Evolutionary conservation across 2,797 vertebrate species (phyloP).

Genomic region (Gadopsis marmoratus): DNA sequence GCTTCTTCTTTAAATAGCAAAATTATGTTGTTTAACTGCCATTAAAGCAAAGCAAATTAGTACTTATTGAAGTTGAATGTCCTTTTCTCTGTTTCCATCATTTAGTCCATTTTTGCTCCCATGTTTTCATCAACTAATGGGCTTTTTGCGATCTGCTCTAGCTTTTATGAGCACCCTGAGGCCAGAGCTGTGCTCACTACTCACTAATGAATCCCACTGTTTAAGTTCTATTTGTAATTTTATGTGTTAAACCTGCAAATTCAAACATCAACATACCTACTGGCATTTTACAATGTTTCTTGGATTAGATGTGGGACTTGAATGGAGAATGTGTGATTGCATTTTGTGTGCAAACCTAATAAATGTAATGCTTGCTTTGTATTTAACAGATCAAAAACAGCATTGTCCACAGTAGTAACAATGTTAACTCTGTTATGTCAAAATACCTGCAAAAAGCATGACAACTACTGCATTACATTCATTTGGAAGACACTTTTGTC

Average conservation of each 20-base stretch:
- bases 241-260: slow-evolving; percentile 29
- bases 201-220: slow-evolving; percentile 38
- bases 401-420: background rate
- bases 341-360: slow-evolving; percentile 15
- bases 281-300: slow-evolving; percentile 16
- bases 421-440: background rate
- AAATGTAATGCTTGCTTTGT: slow-evolving; percentile 13
- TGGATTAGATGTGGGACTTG: background rate
- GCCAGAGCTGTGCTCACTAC: slow-evolving; percentile 26
- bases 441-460: background rate
- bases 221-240: slow-evolving; percentile 23
- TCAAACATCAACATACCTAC: slow-evolving; percentile 16
- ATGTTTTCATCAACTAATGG: slow-evolving; percentile 43
- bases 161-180: slow-evolving; percentile 45
- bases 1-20: slow-evolving; percentile 18
- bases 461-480: background rate
- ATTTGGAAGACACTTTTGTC: background rate
- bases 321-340: background rate
- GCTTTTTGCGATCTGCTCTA: slow-evolving; percentile 16
- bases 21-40: background rate
- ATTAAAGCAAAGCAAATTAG: background rate
- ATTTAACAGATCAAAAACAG: slow-evolving; percentile 5
- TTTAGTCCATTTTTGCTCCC: slow-evolving; percentile 20
- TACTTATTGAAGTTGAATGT: background rate
- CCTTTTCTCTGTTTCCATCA: slow-evolving; percentile 14